Conservation (phyloP, 2,797 vertebrate genomes). For the Notolepis coatsorum region DNA sequence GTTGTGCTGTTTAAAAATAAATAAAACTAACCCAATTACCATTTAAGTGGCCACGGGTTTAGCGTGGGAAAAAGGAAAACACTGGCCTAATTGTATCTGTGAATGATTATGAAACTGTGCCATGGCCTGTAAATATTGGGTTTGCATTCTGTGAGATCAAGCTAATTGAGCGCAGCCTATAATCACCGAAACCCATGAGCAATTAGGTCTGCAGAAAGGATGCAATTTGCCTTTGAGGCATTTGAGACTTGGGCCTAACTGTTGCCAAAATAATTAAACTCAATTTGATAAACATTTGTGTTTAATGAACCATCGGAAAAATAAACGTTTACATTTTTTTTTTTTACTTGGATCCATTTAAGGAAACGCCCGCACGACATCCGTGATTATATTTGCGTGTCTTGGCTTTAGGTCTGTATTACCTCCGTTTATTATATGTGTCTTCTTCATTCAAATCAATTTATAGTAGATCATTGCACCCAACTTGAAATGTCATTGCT, state of each 20-base stretch:
- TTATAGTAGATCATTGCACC: background rate
- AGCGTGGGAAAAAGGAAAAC: no score
- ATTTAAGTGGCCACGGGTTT: background rate
- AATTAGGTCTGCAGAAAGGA: conserved; percentile 52
- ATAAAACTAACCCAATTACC: background rate
- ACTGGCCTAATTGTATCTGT: background rate
- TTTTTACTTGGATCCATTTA: conserved; percentile 24
- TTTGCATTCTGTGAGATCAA: conserved; percentile 48
- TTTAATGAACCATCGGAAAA: conserved; percentile 51
- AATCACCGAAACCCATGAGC: conserved; percentile 60
- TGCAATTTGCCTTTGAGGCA: conserved; percentile 46
- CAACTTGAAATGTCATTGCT: no score
- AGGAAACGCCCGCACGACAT: no score
- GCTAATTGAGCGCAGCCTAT: conserved; percentile 48
- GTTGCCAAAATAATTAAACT: conserved; percentile 60
- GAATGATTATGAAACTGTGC: conserved; percentile 5
- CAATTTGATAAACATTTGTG: conserved; percentile 62
- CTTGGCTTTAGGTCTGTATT: no score
- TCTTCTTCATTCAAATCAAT: background rate
- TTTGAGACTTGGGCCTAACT: conserved; percentile 36
- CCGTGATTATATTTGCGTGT: no score
- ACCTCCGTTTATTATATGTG: no score
- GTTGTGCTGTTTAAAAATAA: background rate
- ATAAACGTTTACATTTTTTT: background rate
- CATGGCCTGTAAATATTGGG: conserved; percentile 60